Conservation (phyloP, 2,797 vertebrate genomes). For the Naso thynnoides region DNA sequence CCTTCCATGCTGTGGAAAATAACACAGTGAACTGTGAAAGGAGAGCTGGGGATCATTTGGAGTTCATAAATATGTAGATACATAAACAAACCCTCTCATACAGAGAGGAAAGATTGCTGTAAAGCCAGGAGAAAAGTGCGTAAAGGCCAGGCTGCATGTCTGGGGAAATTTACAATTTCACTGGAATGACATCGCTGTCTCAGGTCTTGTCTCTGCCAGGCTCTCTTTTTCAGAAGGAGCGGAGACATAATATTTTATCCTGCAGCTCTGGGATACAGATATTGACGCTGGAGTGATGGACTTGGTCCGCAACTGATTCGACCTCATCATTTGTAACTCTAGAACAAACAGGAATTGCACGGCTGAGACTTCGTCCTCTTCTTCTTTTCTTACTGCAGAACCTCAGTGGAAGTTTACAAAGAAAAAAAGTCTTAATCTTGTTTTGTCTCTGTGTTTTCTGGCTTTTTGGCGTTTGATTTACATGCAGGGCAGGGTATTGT, state of each 20-base stretch:
- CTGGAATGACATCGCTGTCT: conserved; percentile 46
- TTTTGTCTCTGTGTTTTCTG: no score
- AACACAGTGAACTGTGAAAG: conserved; percentile 52
- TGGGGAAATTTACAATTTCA: conserved; percentile 41
- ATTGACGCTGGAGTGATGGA: conserved; percentile 62
- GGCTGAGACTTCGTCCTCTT: conserved; percentile 13
- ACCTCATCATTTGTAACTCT: conserved; percentile 29
- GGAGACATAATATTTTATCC: conserved; percentile 56
- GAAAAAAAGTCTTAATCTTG: conserved; percentile 1
- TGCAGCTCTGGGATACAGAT: conserved; percentile 51
- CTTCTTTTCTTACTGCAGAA: neutral
- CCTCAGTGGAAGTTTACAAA: neutral
- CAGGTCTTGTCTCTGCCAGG: conserved; percentile 44
- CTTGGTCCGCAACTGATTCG: conserved; percentile 29
- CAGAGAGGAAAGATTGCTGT: conserved; percentile 24
- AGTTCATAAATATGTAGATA: conserved; percentile 66
- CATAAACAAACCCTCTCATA: conserved; percentile 21
- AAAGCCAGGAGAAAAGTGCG: conserved; percentile 12
- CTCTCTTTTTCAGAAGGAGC: conserved; percentile 50
- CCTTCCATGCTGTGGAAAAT: conserved; percentile 56
- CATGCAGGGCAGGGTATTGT: no score
- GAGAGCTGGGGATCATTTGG: conserved; percentile 51
- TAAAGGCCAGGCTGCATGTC: conserved; percentile 39
- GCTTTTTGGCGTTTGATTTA: no score
- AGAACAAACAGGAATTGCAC: conserved; percentile 34